phyloP scores from a whole-genome alignment of 2,797 vertebrate species.

The Labroides dimidiatus region DNA sequence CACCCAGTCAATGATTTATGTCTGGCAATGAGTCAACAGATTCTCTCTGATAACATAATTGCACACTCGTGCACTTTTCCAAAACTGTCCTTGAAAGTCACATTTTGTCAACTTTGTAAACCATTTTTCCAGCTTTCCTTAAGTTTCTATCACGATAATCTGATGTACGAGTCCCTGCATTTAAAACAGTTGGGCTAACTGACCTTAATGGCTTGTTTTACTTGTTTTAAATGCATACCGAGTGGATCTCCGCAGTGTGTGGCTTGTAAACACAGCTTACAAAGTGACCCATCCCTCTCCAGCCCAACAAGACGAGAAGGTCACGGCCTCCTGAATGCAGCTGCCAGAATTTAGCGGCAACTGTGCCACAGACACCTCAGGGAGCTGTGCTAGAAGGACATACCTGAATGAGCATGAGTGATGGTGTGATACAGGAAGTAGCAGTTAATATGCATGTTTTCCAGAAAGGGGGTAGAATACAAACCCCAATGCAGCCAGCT shows the following conservation, averaged over 20 bases:
- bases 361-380: conserved; percentile 22
- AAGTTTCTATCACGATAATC: not conserved
- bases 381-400: conserved; percentile 22
- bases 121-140: not conserved
- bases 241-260: conserved; percentile 24
- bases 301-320: conserved; percentile 49
- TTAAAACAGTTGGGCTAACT: conserved; percentile 2
- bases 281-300: conserved; percentile 45
- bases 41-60: not conserved
- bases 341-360: conserved; percentile 29
- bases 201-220: not conserved
- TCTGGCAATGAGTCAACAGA: not conserved
- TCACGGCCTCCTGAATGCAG: conserved; percentile 35
- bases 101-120: conserved; percentile 1
- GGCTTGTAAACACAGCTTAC: conserved; percentile 38
- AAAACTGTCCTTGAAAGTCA: conserved; percentile 13
- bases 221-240: conserved; percentile 19
- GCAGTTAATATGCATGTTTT: conserved; percentile 17
- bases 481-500: not conserved
- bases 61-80: not conserved
- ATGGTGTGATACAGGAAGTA: conserved; percentile 31
- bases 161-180: not conserved
- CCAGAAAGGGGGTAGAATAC: not conserved
- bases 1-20: no score
- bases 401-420: conserved; percentile 34